Conservation (phyloP, 2,113 vertebrate species). For the Ramphastos sulfuratus region DNA sequence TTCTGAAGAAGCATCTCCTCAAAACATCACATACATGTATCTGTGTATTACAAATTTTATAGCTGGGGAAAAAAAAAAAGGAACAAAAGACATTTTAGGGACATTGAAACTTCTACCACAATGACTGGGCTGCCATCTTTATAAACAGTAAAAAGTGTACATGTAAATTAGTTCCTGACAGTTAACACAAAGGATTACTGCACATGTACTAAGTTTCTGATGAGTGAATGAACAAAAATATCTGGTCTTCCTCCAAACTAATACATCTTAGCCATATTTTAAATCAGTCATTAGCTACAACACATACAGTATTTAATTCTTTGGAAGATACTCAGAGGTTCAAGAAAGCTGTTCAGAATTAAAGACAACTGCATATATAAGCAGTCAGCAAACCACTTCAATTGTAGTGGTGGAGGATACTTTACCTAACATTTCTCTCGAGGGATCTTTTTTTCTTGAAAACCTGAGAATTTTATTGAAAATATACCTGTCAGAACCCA, state of each 20-base stretch:
- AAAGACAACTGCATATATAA: neutral
- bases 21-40: neutral
- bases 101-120: neutral
- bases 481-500: neutral
- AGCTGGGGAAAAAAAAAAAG: neutral
- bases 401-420: neutral
- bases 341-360: neutral
- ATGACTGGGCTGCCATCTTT: neutral
- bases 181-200: slow-evolving; percentile 9
- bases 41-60: neutral
- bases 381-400: neutral
- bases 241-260: neutral
- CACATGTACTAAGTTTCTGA: neutral
- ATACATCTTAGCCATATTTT: neutral
- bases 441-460: neutral
- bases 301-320: neutral
- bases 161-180: neutral
- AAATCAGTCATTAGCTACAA: neutral
- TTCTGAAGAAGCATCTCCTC: neutral
- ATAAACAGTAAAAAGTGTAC: neutral
- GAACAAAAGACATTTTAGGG: neutral
- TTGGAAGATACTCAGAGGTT: neutral
- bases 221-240: neutral
- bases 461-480: neutral
- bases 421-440: neutral